Evolutionary conservation across 2,888 invertebrate species (phyloP), one percentile per base, ranked within the genome.

Genomic region (Tillus elongatus): DNA sequence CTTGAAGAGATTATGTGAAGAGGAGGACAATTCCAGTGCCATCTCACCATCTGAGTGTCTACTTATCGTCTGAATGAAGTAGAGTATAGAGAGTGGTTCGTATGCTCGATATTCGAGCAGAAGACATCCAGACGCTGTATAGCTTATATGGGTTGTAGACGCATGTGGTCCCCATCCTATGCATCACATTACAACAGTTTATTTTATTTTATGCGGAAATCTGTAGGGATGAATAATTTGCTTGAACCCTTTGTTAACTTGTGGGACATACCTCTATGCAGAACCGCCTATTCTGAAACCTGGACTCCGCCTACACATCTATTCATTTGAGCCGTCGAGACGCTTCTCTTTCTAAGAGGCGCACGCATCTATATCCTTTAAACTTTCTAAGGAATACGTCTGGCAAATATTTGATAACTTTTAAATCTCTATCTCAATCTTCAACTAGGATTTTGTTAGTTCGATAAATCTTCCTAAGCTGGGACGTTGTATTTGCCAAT

Each of bases 171-270:
- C 58, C 50, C 46, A 43, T 47, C 44, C 42, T 50, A 41, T 52
- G 52, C 52, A 50, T 53, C 51, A 50, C 46, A 50, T 51, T 48
- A 50, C 39, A 51, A 47, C 47, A 52, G 52, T 54, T 53, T 51
- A 56, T 58, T 59, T 57, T 54, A 57, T 58, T 56, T 57, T 52
- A 55, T 51, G 53, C 52, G 59, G 56, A 62, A 62, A 63, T 63
- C 61, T 62, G 58, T 50, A 51, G 57, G 61, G 63, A 63, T 64
- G 61, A 64, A 63, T 64, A 64, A 61, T 59, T 62, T 60, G 58
- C 55, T 53, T 50, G 59, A 60, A 61, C 61, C 62, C 60, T 64
- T 63, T 61, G 61, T 61, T 55, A n/a, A 53, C 55, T 52, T 47
- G 60, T 57, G 60, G 61, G 63, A 58, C 58, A 60, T 56, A 61